These are phyloP conservation scores for Syndactyla subalaris DNA, from an alignment of 2,797 vertebrate genomes.

Conservation along the genomic window DNA sequence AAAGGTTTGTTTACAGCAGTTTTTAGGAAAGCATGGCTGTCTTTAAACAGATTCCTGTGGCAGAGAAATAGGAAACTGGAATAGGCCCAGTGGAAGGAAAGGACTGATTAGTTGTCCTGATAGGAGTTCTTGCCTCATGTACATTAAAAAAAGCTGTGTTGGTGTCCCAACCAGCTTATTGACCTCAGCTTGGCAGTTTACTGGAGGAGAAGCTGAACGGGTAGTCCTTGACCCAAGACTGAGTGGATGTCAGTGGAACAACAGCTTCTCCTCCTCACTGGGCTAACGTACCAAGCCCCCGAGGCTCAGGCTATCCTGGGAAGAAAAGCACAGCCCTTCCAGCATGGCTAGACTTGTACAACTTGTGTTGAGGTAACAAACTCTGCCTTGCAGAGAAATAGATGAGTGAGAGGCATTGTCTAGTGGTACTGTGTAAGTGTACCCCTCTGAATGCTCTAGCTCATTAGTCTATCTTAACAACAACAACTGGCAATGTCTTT, in stretches of 20 bases:
- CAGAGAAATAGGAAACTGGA: not conserved
- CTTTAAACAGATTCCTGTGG: not conserved
- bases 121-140: not conserved
- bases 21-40: not conserved
- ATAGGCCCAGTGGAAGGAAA: not conserved
- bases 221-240: not conserved
- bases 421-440: not conserved
- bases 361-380: not conserved
- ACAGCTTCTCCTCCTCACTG: not conserved
- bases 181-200: not conserved
- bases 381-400: not conserved
- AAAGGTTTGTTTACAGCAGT: not conserved
- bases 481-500: not conserved
- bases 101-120: fast-evolving
- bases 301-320: not conserved
- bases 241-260: not conserved
- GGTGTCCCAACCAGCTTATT: not conserved
- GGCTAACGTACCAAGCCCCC: not conserved
- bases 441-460: not conserved
- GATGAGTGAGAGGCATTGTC: not conserved
- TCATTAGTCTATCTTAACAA: not conserved
- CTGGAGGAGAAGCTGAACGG: not conserved
- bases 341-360: fast-evolving
- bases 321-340: not conserved
- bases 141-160: not conserved